Evolutionary conservation across 2,113 vertebrate species (phyloP).

Genomic region (Meles meles): DNA sequence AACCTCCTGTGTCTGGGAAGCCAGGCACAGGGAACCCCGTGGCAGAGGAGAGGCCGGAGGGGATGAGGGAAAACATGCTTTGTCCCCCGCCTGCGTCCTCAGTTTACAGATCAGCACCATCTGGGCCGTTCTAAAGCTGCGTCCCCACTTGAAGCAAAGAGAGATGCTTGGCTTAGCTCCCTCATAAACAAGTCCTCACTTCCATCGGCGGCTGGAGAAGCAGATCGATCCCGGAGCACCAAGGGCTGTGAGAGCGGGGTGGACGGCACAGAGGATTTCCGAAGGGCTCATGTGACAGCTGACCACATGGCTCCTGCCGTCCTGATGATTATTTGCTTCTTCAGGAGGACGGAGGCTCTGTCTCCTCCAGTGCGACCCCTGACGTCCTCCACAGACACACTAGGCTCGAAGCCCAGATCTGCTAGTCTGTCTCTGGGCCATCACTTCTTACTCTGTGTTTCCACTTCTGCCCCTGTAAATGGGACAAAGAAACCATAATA

Average conservation of each 20-base stretch:
- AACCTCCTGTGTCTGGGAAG: not conserved
- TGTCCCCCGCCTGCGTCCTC: not conserved
- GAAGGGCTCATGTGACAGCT: not conserved
- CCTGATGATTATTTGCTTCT: too few relatives aligned
- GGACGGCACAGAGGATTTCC: fast-evolving
- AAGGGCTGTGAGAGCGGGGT: fast-evolving
- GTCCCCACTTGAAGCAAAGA: not conserved
- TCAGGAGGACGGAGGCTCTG: not conserved
- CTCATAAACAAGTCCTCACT: not conserved
- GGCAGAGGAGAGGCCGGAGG: not conserved
- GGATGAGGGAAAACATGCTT: not conserved
- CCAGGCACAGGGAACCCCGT: not conserved
- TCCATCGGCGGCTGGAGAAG: fast-evolving
- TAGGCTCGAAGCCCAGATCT: not conserved
- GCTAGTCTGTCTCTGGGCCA: not conserved
- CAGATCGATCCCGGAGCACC: fast-evolving
- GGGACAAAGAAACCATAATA: too few relatives aligned
- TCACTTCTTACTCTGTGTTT: not conserved
- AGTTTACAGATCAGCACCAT: not conserved
- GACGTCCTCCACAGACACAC: not conserved
- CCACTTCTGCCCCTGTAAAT: not conserved
- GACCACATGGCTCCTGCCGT: too few relatives aligned
- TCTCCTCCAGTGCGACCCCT: too few relatives aligned
- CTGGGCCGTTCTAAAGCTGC: not conserved
- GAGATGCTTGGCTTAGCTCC: not conserved